Evolutionary conservation across 2,888 invertebrate genomes (phyloP), one percentile per base, ranked within the genome.

Genomic region (Brenthis daphne): DNA sequence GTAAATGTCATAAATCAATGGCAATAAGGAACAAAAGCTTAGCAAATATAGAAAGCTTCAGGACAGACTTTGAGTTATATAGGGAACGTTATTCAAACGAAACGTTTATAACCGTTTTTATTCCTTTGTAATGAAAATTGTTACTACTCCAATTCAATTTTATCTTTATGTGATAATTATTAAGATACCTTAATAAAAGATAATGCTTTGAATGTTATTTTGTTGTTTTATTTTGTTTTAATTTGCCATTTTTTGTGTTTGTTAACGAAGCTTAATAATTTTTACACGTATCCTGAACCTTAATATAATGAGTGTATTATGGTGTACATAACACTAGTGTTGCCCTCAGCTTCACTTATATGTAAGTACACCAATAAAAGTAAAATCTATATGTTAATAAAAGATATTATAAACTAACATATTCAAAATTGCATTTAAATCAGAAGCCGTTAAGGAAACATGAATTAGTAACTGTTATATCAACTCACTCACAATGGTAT

Each of bases 91-190:
- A 63, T 63, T 63, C 43, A 63, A 63, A 63, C 54, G 37, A 43
- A 63, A 63, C 53, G 63, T 43, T 63, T 63, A 63, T 63, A 53
- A 43, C 6, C 53, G 37, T 43, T 14, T 60, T 54, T 54, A 54
- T 20, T 53, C 53, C 13, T 54, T 53, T 63, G 53, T 63, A 63
- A 63, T 43, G 63, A 54, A 63, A 63, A 63, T 54, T 63, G 63
- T 63, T 53, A 20, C 16, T 63, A 43, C 53, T 20, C 4, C 53
- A 37, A 20, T 63, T 53, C 6, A 20, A 43, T 63, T 63, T 63
- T 63, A 63, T 63, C 37, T 63, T 53, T 63, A 63, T 54, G 53
- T 63, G 53, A 63, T 63, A 43, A 63, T 63, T 63, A 63, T 63
- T 43, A 29, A 53, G 53, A 33, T 13, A 54, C 63, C 53, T 54